Conservation (phyloP, 2,113 vertebrate species). For the Muscicapa adusta region DNA sequence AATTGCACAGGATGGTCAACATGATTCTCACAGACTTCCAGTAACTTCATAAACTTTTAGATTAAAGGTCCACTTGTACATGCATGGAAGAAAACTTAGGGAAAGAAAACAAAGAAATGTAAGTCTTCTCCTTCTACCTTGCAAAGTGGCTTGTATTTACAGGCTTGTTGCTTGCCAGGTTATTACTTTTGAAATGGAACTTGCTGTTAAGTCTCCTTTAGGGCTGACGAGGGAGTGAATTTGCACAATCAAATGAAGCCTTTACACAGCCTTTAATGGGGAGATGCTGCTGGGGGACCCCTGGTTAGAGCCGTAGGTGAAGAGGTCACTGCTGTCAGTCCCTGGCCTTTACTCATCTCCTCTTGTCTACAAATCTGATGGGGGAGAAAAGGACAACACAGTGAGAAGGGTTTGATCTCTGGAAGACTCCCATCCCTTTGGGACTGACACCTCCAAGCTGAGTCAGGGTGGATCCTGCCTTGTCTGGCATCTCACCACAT, state of each 20-base stretch:
- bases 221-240: background rate
- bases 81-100: background rate
- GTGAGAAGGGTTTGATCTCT: background rate
- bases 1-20: background rate
- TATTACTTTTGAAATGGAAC: background rate
- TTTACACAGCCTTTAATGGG: background rate
- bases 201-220: background rate
- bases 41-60: background rate
- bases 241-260: slow-evolving; percentile 40
- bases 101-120: background rate
- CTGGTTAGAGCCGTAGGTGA: background rate
- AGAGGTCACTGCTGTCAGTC: background rate
- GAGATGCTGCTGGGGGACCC: background rate
- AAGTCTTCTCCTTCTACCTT: background rate
- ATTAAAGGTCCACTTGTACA: background rate
- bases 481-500: background rate
- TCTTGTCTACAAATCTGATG: background rate
- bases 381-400: background rate
- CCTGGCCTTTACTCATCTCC: background rate
- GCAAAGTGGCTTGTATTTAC: background rate
- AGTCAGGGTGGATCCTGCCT: background rate
- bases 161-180: background rate
- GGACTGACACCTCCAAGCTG: background rate
- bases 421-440: background rate
- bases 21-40: background rate